phyloP scores from a whole-genome alignment of 2,888 invertebrate species.

The Zygogramma bicolorata region DNA sequence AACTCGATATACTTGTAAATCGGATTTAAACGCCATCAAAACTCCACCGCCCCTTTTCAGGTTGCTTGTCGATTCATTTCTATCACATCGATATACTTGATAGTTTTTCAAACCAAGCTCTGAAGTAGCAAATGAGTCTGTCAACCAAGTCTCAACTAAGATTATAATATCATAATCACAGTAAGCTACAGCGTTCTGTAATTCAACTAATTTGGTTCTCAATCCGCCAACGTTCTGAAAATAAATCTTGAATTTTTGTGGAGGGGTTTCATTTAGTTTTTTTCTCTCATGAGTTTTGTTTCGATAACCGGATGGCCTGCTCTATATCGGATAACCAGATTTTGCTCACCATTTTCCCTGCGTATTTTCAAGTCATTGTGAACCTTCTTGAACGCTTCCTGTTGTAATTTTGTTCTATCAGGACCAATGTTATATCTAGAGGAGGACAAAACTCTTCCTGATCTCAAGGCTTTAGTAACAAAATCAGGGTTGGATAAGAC shows the following conservation, averaged over 20 bases:
- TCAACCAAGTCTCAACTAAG: conserved; percentile 10
- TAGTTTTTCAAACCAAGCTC: background rate
- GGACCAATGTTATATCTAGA: no score
- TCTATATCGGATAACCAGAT: conserved; percentile 13
- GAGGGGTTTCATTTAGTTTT: background rate
- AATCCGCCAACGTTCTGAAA: conserved; percentile 19
- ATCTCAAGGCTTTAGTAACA: background rate
- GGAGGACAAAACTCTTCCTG: background rate
- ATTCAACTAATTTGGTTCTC: conserved; percentile 31
- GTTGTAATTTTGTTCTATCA: no score
- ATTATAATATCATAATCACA: conserved; percentile 21
- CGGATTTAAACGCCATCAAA: background rate
- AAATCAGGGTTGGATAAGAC: conserved; percentile 9
- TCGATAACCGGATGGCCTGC: conserved; percentile 13
- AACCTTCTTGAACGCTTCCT: background rate
- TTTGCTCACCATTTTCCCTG: conserved; percentile 5
- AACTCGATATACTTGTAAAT: background rate
- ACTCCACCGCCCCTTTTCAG: background rate
- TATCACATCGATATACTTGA: conserved; percentile 12
- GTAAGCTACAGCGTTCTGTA: conserved; percentile 27
- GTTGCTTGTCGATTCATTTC: background rate
- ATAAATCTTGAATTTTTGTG: background rate
- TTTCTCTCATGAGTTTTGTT: conserved; percentile 6
- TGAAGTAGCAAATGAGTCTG: background rate
- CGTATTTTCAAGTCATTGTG: conserved; percentile 11